Evolutionary conservation across 2,113 vertebrate genomes (phyloP).

Genomic region (Bambusicola thoracicus): DNA sequence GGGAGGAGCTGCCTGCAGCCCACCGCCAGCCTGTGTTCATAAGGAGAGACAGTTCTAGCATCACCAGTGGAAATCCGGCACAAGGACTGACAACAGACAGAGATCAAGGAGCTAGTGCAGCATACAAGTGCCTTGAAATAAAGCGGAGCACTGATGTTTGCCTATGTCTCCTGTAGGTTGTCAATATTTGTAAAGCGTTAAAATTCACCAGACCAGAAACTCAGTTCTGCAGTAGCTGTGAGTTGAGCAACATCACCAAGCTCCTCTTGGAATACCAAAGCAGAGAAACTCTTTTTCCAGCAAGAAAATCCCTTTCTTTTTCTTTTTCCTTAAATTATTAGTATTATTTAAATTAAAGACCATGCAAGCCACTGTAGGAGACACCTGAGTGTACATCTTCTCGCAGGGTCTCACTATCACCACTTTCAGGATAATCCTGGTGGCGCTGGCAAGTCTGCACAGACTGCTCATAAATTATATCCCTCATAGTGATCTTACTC

Average conservation of each 20-base stretch:
- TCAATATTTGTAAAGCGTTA: slow-evolving; percentile 37
- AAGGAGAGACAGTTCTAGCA: neutral
- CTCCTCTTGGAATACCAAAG: neutral
- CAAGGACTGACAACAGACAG: neutral
- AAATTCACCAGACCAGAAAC: slow-evolving; percentile 46
- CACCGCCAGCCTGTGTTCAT: neutral
- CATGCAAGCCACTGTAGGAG: neutral
- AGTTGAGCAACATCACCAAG: neutral
- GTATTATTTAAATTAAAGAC: neutral
- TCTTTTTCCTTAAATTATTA: too few relatives aligned
- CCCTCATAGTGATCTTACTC: neutral
- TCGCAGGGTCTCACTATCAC: neutral
- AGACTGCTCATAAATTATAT: slow-evolving; percentile 1
- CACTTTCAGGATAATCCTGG: neutral
- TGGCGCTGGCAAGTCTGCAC: neutral
- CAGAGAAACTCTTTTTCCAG: neutral
- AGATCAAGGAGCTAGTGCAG: neutral
- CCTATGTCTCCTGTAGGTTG: neutral
- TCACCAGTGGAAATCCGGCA: neutral
- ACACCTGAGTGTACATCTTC: neutral
- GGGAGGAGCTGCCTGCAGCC: neutral
- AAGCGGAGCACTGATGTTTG: neutral
- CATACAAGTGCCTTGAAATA: neutral
- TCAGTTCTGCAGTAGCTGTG: neutral
- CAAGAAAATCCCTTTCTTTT: neutral